Conservation (phyloP, 2,888 invertebrate species). For the Thumatha senex region DNA sequence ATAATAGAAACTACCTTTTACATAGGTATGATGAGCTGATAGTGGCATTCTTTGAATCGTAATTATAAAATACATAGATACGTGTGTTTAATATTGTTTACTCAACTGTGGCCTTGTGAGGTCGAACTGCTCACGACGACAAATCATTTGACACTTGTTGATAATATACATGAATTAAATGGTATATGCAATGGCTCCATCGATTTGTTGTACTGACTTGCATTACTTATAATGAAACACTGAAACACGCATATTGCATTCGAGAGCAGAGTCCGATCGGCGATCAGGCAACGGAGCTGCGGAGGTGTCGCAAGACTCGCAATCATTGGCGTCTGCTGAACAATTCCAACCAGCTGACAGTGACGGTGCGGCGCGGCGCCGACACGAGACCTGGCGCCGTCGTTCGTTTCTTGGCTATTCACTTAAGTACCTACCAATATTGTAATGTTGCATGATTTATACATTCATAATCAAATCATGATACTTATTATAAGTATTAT, state of each 20-base stretch:
- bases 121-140: slow-evolving; percentile 54
- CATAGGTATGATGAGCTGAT: slow-evolving; percentile 22
- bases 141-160: not conserved
- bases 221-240: slow-evolving; percentile 28
- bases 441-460: slow-evolving; percentile 32
- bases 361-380: slow-evolving; percentile 6
- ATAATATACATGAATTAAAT: slow-evolving; percentile 42
- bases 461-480: slow-evolving; percentile 15
- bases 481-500: slow-evolving; percentile 22
- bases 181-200: slow-evolving; percentile 10
- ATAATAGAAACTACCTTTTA: too few relatives aligned
- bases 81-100: slow-evolving; percentile 50
- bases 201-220: slow-evolving; percentile 10
- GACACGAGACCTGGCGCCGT: slow-evolving; percentile 61
- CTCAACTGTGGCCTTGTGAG: slow-evolving; percentile 76
- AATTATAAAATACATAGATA: slow-evolving; percentile 54
- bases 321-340: slow-evolving; percentile 66
- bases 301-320: slow-evolving; percentile 74
- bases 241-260: slow-evolving; percentile 50
- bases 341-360: slow-evolving; percentile 58
- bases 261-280: slow-evolving; percentile 57
- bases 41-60: slow-evolving; percentile 69
- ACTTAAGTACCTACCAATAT: slow-evolving; percentile 10
- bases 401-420: slow-evolving; percentile 30
- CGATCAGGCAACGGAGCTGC: slow-evolving; percentile 22